These are phyloP conservation scores for Corythoichthys intestinalis DNA, from an alignment of 2,113 vertebrate species.

Conservation along the genomic window DNA sequence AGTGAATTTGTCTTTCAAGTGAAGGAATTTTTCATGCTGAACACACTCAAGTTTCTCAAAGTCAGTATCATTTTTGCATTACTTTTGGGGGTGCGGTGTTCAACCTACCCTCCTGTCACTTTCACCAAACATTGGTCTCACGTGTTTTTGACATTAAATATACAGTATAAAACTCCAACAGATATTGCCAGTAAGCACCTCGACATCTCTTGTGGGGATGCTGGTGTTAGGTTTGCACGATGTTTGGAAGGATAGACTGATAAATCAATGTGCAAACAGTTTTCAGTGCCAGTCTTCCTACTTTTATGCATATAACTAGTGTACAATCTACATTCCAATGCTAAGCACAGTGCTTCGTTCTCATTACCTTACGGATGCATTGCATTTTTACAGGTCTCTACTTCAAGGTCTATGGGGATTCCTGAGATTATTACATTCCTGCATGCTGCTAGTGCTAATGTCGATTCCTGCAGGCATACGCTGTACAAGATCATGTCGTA, in stretches of 20 bases:
- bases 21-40: not conserved
- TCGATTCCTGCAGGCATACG: constrained; percentile 34
- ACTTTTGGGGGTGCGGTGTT: not conserved
- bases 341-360: constrained; percentile 21
- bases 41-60: not conserved
- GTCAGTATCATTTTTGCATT: not conserved
- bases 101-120: not conserved
- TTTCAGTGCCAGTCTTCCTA: constrained; percentile 1
- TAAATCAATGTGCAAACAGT: not conserved
- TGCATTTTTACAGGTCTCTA: constrained; percentile 33
- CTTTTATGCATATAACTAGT: not conserved
- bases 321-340: not conserved
- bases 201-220: not conserved
- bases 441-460: constrained; percentile 40
- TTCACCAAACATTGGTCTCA: not conserved
- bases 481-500: constrained; percentile 3
- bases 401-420: constrained; percentile 31
- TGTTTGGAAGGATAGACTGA: not conserved
- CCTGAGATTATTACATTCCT: constrained; percentile 36
- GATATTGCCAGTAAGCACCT: not conserved
- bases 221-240: not conserved
- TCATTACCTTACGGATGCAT: constrained; percentile 28
- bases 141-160: not conserved
- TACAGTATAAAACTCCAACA: not conserved
- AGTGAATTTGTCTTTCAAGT: not conserved